These are phyloP conservation scores for Lonchura striata DNA, from an alignment of 2,113 vertebrate species.

Conservation along the genomic window DNA sequence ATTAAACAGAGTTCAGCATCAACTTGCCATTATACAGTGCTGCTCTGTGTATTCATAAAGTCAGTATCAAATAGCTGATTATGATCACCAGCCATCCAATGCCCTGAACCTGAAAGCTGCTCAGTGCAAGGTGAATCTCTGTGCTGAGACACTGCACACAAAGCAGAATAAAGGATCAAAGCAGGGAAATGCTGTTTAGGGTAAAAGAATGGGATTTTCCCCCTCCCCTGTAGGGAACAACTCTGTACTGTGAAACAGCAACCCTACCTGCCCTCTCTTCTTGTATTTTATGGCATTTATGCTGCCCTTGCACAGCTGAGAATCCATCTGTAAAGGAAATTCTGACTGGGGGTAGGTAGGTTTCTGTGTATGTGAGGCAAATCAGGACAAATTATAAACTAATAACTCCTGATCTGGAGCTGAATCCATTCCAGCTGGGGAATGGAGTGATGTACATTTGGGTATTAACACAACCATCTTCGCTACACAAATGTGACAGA, in stretches of 20 bases:
- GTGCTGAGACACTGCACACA: not conserved
- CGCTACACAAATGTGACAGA: not conserved
- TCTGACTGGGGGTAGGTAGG: not conserved
- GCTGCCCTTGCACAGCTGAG: not conserved
- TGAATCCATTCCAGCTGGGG: not conserved
- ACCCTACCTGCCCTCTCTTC: not conserved
- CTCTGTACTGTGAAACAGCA: not conserved
- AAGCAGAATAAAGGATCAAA: not conserved
- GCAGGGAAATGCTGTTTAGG: not conserved
- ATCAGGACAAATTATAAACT: not conserved
- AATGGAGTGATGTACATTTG: not conserved
- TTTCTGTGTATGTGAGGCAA: not conserved
- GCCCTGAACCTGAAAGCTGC: not conserved
- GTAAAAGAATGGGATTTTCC: accelerated
- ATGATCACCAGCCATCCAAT: not conserved
- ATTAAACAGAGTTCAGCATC: not conserved
- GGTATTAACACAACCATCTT: not conserved
- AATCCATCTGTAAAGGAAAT: not conserved
- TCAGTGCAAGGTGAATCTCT: not conserved
- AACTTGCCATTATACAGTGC: not conserved
- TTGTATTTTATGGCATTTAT: not conserved
- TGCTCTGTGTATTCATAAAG: not conserved
- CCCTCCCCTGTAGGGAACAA: not conserved
- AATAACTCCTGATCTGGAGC: not conserved
- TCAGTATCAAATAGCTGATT: not conserved